A percentile compares a stretch with the other conserved stretches of the same genome.
These are phyloP conservation scores for Dasypogon diadema DNA, from an alignment of 2,888 invertebrate species.

Conservation along the genomic window DNA sequence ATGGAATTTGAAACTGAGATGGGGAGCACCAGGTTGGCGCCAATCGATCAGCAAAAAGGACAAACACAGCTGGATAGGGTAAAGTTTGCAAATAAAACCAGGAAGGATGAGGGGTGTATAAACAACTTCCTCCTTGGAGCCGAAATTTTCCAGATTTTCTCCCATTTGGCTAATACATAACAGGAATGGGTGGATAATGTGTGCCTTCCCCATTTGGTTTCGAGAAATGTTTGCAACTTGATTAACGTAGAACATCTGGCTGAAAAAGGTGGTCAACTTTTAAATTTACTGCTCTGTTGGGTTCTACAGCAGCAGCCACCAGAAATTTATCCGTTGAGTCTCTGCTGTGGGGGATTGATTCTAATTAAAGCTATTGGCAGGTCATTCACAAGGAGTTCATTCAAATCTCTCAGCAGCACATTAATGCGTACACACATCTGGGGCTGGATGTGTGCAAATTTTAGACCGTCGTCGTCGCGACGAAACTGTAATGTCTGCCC, in stretches of 20 bases:
- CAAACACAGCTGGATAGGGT: background rate
- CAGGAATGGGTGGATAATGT: background rate
- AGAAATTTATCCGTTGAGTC: background rate
- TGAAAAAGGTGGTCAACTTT: background rate
- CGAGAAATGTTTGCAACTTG: conserved; percentile 12
- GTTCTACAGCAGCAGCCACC: too few relatives aligned
- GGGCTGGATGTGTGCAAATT: conserved; percentile 29
- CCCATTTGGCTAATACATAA: background rate
- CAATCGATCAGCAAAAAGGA: conserved; percentile 49
- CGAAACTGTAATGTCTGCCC: conserved; percentile 4
- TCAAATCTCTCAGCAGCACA: conserved; percentile 32
- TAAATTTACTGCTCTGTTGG: background rate
- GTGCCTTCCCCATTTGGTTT: conserved; percentile 8
- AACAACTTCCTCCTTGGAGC: conserved; percentile 40
- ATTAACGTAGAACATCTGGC: conserved; percentile 33
- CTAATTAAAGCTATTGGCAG: conserved; percentile 2
- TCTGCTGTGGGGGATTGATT: background rate
- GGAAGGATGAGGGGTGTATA: conserved; percentile 1
- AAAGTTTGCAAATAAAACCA: background rate
- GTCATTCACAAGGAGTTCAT: conserved; percentile 44
- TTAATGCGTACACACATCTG: conserved; percentile 48
- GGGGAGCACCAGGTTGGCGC: conserved; percentile 51
- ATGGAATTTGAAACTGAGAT: conserved; percentile 15
- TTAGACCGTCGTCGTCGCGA: conserved; percentile 48
- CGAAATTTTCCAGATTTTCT: conserved; percentile 30